Evolutionary conservation across 2,113 vertebrate species (phyloP).

Genomic region (Lampris megalopsis): DNA sequence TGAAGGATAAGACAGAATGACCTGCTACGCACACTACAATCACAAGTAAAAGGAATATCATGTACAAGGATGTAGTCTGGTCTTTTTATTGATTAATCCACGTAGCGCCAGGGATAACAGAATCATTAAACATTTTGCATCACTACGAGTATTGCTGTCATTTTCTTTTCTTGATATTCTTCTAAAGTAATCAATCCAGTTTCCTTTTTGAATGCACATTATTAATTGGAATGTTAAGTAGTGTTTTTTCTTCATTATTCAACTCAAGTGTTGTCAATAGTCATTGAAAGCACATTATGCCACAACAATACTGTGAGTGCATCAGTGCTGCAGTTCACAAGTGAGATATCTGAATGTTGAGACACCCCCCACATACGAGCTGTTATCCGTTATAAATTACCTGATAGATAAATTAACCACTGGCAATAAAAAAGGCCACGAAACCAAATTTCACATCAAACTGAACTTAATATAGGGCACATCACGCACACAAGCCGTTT

Average conservation of each 20-base stretch:
- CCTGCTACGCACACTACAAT: neutral
- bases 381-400: conserved; percentile 32
- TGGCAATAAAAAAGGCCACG: conserved; percentile 75
- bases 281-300: conserved; percentile 18
- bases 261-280: conserved; percentile 36
- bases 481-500: conserved; percentile 66
- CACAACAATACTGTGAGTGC: conserved; percentile 44
- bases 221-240: conserved; percentile 56
- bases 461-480: conserved; percentile 63
- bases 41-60: neutral
- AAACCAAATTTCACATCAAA: conserved; percentile 66
- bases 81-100: conserved; percentile 66
- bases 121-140: conserved; percentile 60
- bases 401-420: conserved; percentile 65
- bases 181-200: conserved; percentile 20
- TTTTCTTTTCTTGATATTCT: conserved; percentile 17
- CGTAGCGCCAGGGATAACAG: conserved; percentile 53
- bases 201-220: conserved; percentile 17
- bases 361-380: conserved; percentile 63
- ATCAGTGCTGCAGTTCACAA: conserved; percentile 45
- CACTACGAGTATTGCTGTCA: conserved; percentile 37
- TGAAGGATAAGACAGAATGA: no score
- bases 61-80: conserved; percentile 28
- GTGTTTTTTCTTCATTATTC: conserved; percentile 32
- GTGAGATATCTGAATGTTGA: conserved; percentile 42